These are phyloP conservation scores for Numida meleagris DNA, from an alignment of 2,113 vertebrate species.

Conservation along the genomic window DNA sequence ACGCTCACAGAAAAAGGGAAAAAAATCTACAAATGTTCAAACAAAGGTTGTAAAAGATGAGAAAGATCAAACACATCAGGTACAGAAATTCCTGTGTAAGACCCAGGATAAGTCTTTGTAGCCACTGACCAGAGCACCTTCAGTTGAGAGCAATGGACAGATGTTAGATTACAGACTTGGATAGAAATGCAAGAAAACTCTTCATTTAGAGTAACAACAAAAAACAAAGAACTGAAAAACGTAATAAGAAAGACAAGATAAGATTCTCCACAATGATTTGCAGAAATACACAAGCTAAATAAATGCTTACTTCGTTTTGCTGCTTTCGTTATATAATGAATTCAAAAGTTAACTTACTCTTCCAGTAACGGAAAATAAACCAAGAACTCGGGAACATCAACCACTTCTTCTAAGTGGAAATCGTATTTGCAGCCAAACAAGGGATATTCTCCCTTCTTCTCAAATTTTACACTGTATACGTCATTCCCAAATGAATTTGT, in stretches of 20 bases:
- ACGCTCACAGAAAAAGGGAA: neutral
- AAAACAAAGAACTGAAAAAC: neutral
- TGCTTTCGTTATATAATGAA: neutral
- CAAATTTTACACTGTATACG: conserved; percentile 90
- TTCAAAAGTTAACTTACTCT: conserved; percentile 82
- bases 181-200: neutral
- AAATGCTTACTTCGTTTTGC: neutral
- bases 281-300: neutral
- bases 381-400: conserved; percentile 95
- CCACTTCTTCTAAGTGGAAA: conserved; percentile 94
- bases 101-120: neutral
- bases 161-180: neutral
- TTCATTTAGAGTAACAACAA: neutral
- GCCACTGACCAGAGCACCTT: neutral
- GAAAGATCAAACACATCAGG: neutral
- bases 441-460: conserved; percentile 89
- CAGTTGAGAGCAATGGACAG: neutral
- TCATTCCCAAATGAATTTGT: conserved; percentile 93
- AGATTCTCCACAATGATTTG: neutral
- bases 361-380: conserved; percentile 95
- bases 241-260: neutral
- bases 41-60: neutral
- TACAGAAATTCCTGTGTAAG: neutral
- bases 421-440: conserved; percentile 97
- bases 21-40: neutral